Evolutionary conservation across 2,888 invertebrate genomes (phyloP).

Genomic region (Stramonita haemastoma): DNA sequence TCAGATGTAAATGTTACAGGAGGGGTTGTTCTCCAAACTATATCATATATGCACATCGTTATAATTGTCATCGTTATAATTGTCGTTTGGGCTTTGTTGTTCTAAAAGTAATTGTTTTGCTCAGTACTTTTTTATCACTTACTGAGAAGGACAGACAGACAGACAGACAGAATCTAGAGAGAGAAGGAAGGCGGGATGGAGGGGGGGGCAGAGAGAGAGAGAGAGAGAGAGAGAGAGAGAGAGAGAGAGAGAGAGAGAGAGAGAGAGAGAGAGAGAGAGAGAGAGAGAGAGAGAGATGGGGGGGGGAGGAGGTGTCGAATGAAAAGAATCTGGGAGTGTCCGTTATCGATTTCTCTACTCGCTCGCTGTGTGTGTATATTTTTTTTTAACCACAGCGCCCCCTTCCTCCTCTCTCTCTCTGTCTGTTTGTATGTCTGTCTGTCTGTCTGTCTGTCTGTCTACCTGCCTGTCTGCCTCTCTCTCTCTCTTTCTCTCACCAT

Average conservation of each 20-base stretch:
- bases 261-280: conserved; percentile 8
- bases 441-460: conserved; percentile 6
- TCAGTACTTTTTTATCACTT: too few relatives aligned
- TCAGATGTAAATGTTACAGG: too few relatives aligned
- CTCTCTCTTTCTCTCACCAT: conserved; percentile 4
- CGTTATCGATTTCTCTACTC: neutral
- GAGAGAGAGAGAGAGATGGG: neutral
- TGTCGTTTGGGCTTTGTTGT: too few relatives aligned
- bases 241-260: neutral
- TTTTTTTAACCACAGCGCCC: too few relatives aligned
- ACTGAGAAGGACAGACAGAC: too few relatives aligned
- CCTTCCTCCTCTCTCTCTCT: too few relatives aligned
- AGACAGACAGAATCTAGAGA: neutral
- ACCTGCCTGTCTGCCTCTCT: conserved; percentile 1
- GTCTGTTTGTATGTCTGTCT: neutral
- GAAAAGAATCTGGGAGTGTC: neutral
- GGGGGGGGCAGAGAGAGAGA: neutral
- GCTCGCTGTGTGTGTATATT: too few relatives aligned
- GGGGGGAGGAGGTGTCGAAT: neutral
- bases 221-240: neutral
- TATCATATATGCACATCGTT: too few relatives aligned
- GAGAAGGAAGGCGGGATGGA: too few relatives aligned
- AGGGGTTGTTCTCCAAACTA: too few relatives aligned
- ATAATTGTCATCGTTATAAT: too few relatives aligned
- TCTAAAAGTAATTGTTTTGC: too few relatives aligned